A percentile compares a stretch with the other conserved stretches of the same genome.
Conservation (phyloP, 1,140 invertebrate species). For the Bombus impatiens region DNA sequence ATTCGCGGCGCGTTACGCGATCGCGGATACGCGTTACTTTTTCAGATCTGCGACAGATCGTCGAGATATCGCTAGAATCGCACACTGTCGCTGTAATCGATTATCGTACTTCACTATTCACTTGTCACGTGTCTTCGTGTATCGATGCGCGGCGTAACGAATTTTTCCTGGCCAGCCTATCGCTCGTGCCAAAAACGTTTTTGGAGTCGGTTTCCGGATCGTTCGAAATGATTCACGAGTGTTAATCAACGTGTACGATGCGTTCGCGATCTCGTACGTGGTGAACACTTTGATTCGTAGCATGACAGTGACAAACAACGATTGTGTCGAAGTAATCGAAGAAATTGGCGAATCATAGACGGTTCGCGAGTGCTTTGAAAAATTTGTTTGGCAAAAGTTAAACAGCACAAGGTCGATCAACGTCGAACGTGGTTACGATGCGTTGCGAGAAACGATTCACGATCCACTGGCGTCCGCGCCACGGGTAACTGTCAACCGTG, state of each 20-base stretch:
- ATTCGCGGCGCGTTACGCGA: constrained; percentile 1
- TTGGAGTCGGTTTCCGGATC: not conserved
- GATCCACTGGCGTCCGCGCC: constrained; percentile 49
- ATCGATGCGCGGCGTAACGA: constrained; percentile 20
- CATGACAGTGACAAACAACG: not conserved
- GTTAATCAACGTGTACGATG: not conserved
- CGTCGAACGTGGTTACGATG: constrained; percentile 32
- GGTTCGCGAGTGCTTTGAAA: not conserved
- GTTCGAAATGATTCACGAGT: not conserved
- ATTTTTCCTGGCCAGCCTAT: constrained; percentile 18
- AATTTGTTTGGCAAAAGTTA: constrained; percentile 53
- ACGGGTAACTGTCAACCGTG: constrained; percentile 58
- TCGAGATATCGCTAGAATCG: not conserved
- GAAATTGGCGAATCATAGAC: not conserved
- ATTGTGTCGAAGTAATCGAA: too few relatives aligned
- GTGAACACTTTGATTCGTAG: not conserved
- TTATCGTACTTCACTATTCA: constrained; percentile 47
- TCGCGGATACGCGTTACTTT: not conserved
- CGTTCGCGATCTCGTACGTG: not conserved
- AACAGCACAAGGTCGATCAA: constrained; percentile 60
- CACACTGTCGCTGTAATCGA: not conserved
- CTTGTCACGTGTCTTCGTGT: constrained; percentile 60
- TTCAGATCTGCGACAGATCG: not conserved
- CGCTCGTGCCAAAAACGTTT: constrained; percentile 43
- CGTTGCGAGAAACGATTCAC: constrained; percentile 36